Evolutionary conservation across 2,888 invertebrate species (phyloP), one percentile per base, ranked within the genome.

Genomic region (Blastobasis adustella): DNA sequence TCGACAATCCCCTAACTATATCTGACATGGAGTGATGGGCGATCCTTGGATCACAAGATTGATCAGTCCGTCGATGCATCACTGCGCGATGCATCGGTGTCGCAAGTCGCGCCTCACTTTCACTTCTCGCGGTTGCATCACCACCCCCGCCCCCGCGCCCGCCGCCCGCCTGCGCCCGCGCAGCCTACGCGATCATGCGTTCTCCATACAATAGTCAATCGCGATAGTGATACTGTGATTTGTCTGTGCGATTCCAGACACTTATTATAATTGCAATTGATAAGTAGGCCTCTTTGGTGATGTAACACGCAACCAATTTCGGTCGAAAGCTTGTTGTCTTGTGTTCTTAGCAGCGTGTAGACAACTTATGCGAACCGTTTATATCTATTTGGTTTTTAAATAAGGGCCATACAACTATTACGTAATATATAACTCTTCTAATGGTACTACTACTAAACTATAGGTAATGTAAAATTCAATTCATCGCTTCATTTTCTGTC

Each of bases 91-190:
- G 85, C 84, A 85, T 66, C 65, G 62, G 60, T 85, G 83, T 83
- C 69, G 85, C 77, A 87, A 85, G 70, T 62, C 65, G 58, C 61
- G 61, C 62, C 63, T 70, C 69, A 83, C 86, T 87, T 87, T 87
- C 87, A 86, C 85, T 84, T 74, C 54, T 38, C 53, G 46, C 55
- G 6, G 63, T 81, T 81, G 78, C 78, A 79, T 77, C 76, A 80
- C 56, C 49, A 58, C 45, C 38, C n/a, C 37, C 47, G 37, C 47
- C 50, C 38, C 37, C 65, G 63, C 62, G 54, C 61, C 63, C 62
- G 61, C 54, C 46, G 48, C 47, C 49, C 10, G 39, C 57, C 54
- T 50, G 58, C 46, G 10, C 10, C 46, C 49, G 7, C 42, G 6
- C n/a, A 37, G 8, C 47, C 10, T 40, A 10, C 46, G 46, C 37